Conservation (phyloP, 2,888 invertebrate genomes). For the Dolichopus griseipennis region DNA sequence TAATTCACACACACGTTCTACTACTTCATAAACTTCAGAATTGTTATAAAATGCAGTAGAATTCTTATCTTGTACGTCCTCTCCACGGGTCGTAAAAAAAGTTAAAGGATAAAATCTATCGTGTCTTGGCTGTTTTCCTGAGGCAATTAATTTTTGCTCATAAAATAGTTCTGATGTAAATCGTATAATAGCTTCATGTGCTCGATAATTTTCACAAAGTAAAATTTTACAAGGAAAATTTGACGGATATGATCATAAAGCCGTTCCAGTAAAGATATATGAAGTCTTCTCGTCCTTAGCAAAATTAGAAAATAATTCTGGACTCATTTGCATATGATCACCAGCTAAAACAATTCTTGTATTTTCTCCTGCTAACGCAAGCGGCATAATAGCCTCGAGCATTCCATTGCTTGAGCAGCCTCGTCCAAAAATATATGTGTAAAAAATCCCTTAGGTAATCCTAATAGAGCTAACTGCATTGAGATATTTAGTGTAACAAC, state of each 20-base stretch:
- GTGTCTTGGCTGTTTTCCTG: constrained; percentile 62
- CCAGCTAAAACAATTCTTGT: constrained; percentile 75
- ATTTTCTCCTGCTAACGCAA: constrained; percentile 60
- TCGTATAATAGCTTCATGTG: constrained; percentile 70
- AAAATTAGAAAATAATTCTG: constrained; percentile 68
- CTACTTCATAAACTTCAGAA: constrained; percentile 72
- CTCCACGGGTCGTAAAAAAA: constrained; percentile 70
- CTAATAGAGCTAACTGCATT: constrained; percentile 60
- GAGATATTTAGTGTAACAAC: constrained; percentile 74
- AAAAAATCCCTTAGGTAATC: constrained; percentile 55
- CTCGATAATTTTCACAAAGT: constrained; percentile 73
- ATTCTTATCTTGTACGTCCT: constrained; percentile 68
- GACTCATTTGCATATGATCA: constrained; percentile 78
- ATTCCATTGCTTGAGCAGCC: constrained; percentile 80
- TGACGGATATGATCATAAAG: constrained; percentile 63
- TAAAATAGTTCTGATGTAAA: constrained; percentile 77
- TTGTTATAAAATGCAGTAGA: constrained; percentile 76
- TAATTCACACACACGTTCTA: constrained; percentile 63
- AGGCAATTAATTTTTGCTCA: constrained; percentile 63
- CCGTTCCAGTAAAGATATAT: constrained; percentile 66
- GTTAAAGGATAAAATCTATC: constrained; percentile 64
- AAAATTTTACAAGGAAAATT: constrained; percentile 69
- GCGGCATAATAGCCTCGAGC: constrained; percentile 73
- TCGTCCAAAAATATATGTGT: constrained; percentile 79
- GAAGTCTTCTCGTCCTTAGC: constrained; percentile 60